Percentiles rank a stretch among this genome's conserved stretches.
Evolutionary conservation across 2,797 vertebrate genomes (phyloP).

Genomic region (Schizothorax lantsangensis): DNA sequence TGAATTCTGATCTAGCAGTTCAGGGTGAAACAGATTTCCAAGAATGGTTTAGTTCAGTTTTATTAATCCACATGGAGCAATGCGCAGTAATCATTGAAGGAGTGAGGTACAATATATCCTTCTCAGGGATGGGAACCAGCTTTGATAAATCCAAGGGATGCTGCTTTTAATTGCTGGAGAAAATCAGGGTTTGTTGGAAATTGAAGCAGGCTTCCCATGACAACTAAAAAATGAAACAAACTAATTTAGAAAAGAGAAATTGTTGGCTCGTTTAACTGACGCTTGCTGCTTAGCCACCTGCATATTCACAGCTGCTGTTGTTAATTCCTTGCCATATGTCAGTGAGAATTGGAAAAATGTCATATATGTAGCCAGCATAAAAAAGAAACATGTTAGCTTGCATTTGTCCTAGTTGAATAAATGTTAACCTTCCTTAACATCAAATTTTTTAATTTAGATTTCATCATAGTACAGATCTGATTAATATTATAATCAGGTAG

Average conservation of each 20-base stretch:
- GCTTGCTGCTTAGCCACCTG: conserved; percentile 42
- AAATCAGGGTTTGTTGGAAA: neutral
- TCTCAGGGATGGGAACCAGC: neutral
- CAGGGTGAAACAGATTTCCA: neutral
- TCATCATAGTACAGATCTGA: neutral
- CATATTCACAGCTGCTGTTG: neutral
- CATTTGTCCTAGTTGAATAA: neutral
- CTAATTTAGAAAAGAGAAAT: neutral
- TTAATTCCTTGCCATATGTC: conserved; percentile 29
- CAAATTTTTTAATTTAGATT: neutral
- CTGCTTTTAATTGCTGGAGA: neutral
- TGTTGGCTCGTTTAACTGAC: neutral
- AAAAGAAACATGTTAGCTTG: neutral
- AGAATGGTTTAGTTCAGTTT: conserved; percentile 4
- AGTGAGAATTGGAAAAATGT: neutral
- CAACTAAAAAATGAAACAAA: neutral
- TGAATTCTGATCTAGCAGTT: neutral
- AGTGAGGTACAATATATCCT: neutral
- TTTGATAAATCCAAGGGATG: neutral
- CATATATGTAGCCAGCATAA: neutral
- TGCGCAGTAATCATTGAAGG: neutral
- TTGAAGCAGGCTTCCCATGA: neutral
- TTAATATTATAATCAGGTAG: neutral
- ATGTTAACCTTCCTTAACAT: neutral
- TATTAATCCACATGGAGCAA: neutral